These are phyloP conservation scores for Trilocha varians DNA, from an alignment of 2,888 invertebrate species.

Conservation along the genomic window DNA sequence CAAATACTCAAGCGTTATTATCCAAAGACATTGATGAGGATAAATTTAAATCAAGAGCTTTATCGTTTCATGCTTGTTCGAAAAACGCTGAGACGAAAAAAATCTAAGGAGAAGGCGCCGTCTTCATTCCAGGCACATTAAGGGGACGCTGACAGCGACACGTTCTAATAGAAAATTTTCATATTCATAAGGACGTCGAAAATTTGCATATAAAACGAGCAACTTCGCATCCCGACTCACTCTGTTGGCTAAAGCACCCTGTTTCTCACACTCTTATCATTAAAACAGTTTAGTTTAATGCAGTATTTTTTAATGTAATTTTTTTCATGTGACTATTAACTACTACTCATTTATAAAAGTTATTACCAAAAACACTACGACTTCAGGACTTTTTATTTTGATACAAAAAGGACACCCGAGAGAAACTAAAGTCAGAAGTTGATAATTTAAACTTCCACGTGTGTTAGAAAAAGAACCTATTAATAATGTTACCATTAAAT, in stretches of 20 bases:
- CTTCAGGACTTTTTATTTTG: no score
- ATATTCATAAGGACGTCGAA: constrained; percentile 70
- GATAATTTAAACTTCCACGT: no score
- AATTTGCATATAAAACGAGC: constrained; percentile 73
- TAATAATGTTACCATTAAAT: no score
- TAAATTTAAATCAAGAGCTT: background rate
- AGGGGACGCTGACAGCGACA: constrained; percentile 65
- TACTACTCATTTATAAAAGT: no score
- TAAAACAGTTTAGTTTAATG: no score
- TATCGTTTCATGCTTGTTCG: constrained; percentile 26
- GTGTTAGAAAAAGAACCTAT: no score
- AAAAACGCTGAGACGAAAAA: constrained; percentile 40
- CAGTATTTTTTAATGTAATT: no score
- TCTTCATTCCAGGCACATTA: constrained; percentile 46
- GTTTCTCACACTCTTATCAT: constrained; percentile 50
- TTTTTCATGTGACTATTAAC: no score
- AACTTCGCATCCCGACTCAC: constrained; percentile 43
- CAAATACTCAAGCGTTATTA: background rate
- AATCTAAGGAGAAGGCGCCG: constrained; percentile 36
- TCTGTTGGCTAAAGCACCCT: constrained; percentile 45
- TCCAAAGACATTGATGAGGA: background rate
- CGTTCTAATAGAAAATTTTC: constrained; percentile 73
- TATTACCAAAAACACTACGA: no score
- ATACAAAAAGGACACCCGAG: no score
- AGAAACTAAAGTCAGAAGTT: no score